Percentiles rank a stretch among this genome's conserved stretches.
Evolutionary conservation across 1,140 invertebrate species (phyloP).

Genomic region (Procambarus virginalis): DNA sequence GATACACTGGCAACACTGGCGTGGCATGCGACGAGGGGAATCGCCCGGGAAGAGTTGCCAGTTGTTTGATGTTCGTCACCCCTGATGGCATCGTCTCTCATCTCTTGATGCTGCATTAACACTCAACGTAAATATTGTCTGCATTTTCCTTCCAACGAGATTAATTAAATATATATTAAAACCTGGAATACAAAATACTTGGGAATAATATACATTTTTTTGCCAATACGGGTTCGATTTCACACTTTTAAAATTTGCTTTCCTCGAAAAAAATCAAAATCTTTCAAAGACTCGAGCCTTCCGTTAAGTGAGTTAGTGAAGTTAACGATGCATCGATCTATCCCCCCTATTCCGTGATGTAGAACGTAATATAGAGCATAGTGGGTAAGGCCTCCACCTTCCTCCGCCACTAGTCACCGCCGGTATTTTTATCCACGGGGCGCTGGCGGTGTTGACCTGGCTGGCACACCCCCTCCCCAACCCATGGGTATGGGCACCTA

Average conservation of each 20-base stretch:
- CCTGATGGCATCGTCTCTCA: not conserved
- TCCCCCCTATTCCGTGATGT: no score
- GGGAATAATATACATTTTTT: no score
- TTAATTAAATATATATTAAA: not conserved
- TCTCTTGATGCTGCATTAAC: not conserved
- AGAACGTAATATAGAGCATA: no score
- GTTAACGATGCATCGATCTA: no score
- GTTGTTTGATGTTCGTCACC: conserved; percentile 1
- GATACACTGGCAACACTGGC: not conserved
- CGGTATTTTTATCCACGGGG: not conserved
- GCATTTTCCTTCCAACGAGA: not conserved
- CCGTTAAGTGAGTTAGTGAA: not conserved
- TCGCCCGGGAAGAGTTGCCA: not conserved
- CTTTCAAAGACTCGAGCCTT: not conserved
- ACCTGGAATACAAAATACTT: no score
- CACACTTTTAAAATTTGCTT: not conserved
- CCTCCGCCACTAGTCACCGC: not conserved
- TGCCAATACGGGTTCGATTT: not conserved
- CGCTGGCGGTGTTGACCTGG: not conserved
- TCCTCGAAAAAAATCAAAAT: not conserved
- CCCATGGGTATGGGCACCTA: no score
- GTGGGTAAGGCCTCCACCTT: not conserved
- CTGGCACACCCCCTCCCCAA: no score
- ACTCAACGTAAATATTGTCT: not conserved
- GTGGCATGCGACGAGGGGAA: not conserved